Evolutionary conservation across 2,113 vertebrate species (phyloP).

Genomic region (Tilapia sparmanii): DNA sequence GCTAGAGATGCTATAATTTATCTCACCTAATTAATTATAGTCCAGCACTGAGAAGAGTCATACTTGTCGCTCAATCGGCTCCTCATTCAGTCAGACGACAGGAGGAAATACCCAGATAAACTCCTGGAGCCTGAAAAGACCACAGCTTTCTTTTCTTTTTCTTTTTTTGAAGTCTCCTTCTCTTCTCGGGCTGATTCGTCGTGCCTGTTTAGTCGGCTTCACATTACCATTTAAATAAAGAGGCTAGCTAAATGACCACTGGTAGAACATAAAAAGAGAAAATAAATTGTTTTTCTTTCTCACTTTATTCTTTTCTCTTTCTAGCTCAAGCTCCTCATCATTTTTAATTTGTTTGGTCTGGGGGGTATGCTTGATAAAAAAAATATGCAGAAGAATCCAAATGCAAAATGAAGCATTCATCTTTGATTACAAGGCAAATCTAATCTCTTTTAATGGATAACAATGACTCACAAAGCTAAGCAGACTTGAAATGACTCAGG

Average conservation of each 20-base stretch:
- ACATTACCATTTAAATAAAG: constrained; percentile 73
- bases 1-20: constrained; percentile 79
- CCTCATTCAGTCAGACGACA: constrained; percentile 22
- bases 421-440: constrained; percentile 59
- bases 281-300: constrained; percentile 53
- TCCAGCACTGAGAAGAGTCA: constrained; percentile 68
- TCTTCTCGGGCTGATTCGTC: constrained; percentile 41
- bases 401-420: constrained; percentile 36
- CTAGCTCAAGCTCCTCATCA: constrained; percentile 12
- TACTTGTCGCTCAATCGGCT: constrained; percentile 64
- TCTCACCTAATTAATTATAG: constrained; percentile 81
- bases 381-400: constrained; percentile 9
- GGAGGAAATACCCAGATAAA: constrained; percentile 55
- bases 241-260: constrained; percentile 62
- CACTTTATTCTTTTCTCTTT: constrained; percentile 30
- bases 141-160: neutral
- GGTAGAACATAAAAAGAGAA: constrained; percentile 57
- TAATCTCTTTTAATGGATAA: constrained; percentile 46
- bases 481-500: constrained; percentile 40
- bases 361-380: constrained; percentile 34
- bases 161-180: constrained; percentile 47
- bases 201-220: constrained; percentile 52
- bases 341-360: constrained; percentile 47
- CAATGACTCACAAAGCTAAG: constrained; percentile 30
- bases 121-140: constrained; percentile 21